Base-by-base conservation (phyloP, 2,797 vertebrate species). In the Ataeniobius toweri region DNA sequence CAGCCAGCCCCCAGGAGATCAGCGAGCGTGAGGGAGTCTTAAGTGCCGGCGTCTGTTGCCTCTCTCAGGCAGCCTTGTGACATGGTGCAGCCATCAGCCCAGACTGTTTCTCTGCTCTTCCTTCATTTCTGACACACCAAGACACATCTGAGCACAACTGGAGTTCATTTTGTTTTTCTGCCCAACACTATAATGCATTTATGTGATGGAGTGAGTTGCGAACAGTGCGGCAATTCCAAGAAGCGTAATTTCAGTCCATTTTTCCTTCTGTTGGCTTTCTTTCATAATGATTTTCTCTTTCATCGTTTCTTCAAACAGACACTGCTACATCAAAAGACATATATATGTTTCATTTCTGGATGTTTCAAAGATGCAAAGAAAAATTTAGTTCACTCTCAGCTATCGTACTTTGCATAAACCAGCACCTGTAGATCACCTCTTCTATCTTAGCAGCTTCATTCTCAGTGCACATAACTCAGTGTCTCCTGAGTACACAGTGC, bases 1-100 rank as follows among this genome's bases (percentile, higher is more conserved):
- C 95, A 95, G 94, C 88, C 91, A 91, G 88, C 90, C 95, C 94
- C 93, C 93, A 89, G 94, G 94, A 94, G 93, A 91, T 89, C 86
- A 85, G 93, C 83, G 41, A 92, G 92, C 83, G 77, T 80, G 90
- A 91, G 91, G 89, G 86, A 91, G 92, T 92, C 90, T 91, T 92
- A 88, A 92, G 90, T 90, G 93, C 90, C 90, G 86, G 74, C 86
- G 90, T 91, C 92, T 90, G 91, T 91, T 90, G 87, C 91, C 89
- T 92, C 88, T 86, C 89, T 88, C 86, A 82, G 79, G 79, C 89
- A 81, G 89, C 76, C 88, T 80, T 85, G 89, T 90, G 93, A 92
- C 93, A 87, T 76, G 84, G 84, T 71, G 65, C 89, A 87, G 86
- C 86, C 86, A 86, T 91, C 89, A 88, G 80, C 77, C 41, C 28